These are phyloP conservation scores for Romanogobio albipinnatus DNA, from an alignment of 2,113 vertebrate genomes.

Conservation along the genomic window DNA sequence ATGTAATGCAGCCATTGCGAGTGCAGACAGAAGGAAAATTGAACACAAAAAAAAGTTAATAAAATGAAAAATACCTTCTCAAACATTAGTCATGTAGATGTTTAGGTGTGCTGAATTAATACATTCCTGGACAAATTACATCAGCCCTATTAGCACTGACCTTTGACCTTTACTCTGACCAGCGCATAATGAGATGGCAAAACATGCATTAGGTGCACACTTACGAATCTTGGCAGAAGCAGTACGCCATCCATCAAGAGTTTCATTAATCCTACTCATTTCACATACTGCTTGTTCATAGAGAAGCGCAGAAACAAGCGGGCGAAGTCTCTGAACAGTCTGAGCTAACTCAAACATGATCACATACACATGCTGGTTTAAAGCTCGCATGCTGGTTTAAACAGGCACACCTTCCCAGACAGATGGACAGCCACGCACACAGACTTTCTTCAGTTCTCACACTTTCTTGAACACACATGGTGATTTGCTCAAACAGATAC, in stretches of 20 bases:
- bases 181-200: background rate
- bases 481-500: constrained; percentile 43
- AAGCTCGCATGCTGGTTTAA: constrained; percentile 44
- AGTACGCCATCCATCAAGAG: background rate
- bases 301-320: background rate
- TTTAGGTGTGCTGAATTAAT: background rate
- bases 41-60: background rate
- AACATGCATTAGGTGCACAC: background rate
- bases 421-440: constrained; percentile 36
- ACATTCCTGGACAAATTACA: background rate
- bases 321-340: constrained; percentile 30
- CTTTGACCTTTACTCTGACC: constrained; percentile 12
- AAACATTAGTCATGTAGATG: background rate
- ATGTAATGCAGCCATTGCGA: too few relatives aligned
- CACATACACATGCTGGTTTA: constrained; percentile 32
- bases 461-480: constrained; percentile 30
- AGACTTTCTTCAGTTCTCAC: constrained; percentile 28
- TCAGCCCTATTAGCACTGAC: background rate
- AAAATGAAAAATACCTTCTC: background rate
- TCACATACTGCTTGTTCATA: background rate
- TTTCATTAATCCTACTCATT: constrained; percentile 4
- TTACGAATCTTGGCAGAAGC: background rate
- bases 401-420: constrained; percentile 50
- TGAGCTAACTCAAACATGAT: constrained; percentile 41
- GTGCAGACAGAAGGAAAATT: too few relatives aligned